Conservation (phyloP, 2,888 invertebrate genomes). For the Campaea margaritaria region DNA sequence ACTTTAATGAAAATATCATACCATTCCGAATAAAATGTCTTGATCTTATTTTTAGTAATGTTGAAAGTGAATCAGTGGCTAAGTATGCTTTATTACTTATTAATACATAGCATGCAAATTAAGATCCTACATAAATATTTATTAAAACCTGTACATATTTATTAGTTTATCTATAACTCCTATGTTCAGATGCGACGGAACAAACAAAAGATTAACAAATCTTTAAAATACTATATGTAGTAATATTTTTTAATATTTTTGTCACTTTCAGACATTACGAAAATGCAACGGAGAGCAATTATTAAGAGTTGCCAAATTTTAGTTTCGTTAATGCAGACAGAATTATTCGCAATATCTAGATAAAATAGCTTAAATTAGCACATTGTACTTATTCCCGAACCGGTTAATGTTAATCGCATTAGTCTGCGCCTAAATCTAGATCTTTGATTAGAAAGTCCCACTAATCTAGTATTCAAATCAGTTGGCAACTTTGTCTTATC, state of each 20-base stretch:
- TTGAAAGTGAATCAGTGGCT: slow-evolving; percentile 10
- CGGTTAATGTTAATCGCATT: slow-evolving; percentile 16
- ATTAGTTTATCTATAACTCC: too few species aligned
- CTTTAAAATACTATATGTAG: too few species aligned
- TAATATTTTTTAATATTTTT: too few species aligned
- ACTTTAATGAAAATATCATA: slow-evolving; percentile 22
- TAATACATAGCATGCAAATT: too few species aligned
- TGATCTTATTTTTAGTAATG: slow-evolving; percentile 15
- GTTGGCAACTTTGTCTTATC: slow-evolving; percentile 31
- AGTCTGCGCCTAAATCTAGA: slow-evolving; percentile 47
- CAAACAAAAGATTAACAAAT: too few species aligned
- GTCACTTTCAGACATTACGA: too few species aligned
- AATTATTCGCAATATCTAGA: background rate
- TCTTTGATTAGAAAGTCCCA: slow-evolving; percentile 64
- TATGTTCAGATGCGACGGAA: too few species aligned
- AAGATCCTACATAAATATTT: too few species aligned
- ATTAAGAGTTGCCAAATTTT: too few species aligned
- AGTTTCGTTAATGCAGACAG: too few species aligned
- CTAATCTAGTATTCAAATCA: slow-evolving; percentile 70
- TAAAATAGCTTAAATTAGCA: slow-evolving; percentile 3
- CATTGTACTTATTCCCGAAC: slow-evolving; percentile 6
- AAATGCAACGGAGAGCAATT: too few species aligned
- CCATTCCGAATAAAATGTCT: slow-evolving; percentile 11
- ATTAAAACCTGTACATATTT: too few species aligned
- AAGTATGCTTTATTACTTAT: background rate